Evolutionary conservation across 2,888 invertebrate species (phyloP).

Genomic region (Coelinius sp.): DNA sequence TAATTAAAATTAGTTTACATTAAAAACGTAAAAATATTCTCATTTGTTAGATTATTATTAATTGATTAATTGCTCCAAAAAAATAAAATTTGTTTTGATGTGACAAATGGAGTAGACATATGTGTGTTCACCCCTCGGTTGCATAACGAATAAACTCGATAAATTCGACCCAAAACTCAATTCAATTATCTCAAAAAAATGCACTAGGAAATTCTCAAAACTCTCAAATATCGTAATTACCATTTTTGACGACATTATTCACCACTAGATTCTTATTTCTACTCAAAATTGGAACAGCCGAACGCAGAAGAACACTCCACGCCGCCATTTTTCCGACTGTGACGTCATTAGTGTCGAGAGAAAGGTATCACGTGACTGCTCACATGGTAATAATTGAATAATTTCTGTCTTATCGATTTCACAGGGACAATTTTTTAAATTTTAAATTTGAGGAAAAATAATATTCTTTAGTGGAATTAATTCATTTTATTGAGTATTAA

Average conservation of each 20-base stretch:
- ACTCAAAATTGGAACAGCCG: slow-evolving; percentile 62
- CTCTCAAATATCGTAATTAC: slow-evolving; percentile 62
- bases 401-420: neutral
- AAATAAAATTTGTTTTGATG: neutral
- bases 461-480: no score
- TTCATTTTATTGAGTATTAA: no score
- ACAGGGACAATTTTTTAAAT: neutral
- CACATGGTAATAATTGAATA: neutral
- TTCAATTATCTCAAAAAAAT: neutral
- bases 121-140: slow-evolving; percentile 3
- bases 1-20: no score
- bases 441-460: no score
- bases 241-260: slow-evolving; percentile 59
- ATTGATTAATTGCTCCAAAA: no score
- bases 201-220: slow-evolving; percentile 53
- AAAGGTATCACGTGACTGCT: neutral
- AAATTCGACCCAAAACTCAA: neutral
- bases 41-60: no score
- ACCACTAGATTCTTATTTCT: slow-evolving; percentile 55
- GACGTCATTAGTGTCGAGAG: neutral
- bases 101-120: neutral
- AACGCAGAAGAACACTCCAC: slow-evolving; percentile 76
- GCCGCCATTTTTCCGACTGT: slow-evolving; percentile 75
- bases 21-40: no score
- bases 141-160: slow-evolving; percentile 41